Evolutionary conservation across 2,797 vertebrate genomes (phyloP).

Genomic region (Tragopan temminckii): DNA sequence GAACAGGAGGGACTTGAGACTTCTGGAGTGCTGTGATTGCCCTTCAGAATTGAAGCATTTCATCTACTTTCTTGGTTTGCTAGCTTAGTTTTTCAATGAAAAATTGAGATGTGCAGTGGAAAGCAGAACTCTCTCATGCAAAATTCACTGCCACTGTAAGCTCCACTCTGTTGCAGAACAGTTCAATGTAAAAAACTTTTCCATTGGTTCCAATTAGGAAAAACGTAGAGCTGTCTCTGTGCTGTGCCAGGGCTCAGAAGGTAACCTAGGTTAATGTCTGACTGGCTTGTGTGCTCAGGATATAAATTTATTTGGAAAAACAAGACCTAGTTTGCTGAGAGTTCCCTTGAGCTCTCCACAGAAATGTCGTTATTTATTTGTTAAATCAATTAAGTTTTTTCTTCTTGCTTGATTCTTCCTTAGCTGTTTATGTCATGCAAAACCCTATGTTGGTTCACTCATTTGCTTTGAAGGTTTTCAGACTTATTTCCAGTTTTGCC

Average conservation of each 20-base stretch:
- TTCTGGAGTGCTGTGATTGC: neutral
- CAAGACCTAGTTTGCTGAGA: neutral
- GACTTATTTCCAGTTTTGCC: neutral
- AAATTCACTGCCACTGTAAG: conserved; percentile 45
- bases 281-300: neutral
- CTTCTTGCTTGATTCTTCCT: neutral
- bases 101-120: conserved; percentile 22
- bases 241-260: neutral
- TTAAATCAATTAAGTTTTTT: neutral
- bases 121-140: conserved; percentile 42
- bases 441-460: neutral
- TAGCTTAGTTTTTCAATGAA: conserved; percentile 16
- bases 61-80: neutral
- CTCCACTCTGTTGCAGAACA: neutral
- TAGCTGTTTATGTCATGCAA: neutral
- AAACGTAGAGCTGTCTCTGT: neutral
- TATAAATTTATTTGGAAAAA: neutral
- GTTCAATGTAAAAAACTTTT: conserved; percentile 11
- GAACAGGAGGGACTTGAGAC: neutral
- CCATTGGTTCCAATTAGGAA: conserved; percentile 2
- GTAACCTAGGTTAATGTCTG: neutral
- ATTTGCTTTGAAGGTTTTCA: neutral
- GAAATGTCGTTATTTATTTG: neutral
- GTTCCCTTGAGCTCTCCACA: neutral
- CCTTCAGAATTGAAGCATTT: neutral